Conservation (phyloP, 2,113 vertebrate species). For the Brachypodius melanocephalos region DNA sequence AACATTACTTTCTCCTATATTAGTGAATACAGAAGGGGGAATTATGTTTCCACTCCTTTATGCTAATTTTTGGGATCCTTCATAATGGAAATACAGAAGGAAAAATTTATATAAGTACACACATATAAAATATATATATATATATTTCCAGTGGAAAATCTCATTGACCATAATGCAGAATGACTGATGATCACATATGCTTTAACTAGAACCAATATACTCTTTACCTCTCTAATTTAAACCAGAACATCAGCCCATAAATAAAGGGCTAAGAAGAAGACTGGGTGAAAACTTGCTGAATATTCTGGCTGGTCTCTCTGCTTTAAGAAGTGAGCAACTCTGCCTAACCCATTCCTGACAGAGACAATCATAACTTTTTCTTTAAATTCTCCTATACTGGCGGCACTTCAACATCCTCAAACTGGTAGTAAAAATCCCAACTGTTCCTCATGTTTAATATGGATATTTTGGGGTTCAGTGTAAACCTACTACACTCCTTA, state of each 20-base stretch:
- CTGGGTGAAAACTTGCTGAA: not conserved
- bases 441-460: not conserved
- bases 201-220: not conserved
- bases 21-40: fast-evolving
- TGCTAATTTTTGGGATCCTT: not conserved
- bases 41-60: not conserved
- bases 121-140: not conserved
- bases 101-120: not conserved
- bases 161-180: not conserved
- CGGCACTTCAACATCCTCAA: not conserved
- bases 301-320: not conserved
- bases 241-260: not conserved
- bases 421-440: not conserved
- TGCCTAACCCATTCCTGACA: not conserved
- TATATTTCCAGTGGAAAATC: not conserved
- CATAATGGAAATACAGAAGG: not conserved
- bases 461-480: not conserved
- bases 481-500: not conserved
- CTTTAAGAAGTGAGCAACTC: not conserved
- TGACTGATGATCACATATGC: not conserved
- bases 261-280: not conserved
- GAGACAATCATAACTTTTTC: not conserved
- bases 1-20: not conserved
- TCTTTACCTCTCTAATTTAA: not conserved
- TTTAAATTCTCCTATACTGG: not conserved